phyloP scores from a whole-genome alignment of 2,888 invertebrate species.

The Macrophya annulata region DNA sequence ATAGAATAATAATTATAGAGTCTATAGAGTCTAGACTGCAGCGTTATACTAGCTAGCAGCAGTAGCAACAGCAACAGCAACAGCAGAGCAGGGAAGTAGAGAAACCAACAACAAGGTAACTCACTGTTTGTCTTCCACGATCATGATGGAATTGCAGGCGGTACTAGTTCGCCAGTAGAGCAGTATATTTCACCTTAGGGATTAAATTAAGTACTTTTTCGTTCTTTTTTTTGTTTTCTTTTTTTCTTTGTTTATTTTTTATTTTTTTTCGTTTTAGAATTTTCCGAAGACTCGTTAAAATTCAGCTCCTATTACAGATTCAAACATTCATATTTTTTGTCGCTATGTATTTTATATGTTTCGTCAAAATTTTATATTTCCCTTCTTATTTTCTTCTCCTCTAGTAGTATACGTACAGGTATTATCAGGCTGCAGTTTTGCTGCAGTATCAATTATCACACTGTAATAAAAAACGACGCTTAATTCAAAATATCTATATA shows the following conservation, averaged over 20 bases:
- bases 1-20: background rate
- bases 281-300: background rate
- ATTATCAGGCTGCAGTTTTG: background rate
- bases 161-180: slow-evolving; percentile 29
- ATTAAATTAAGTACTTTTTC: slow-evolving; percentile 7
- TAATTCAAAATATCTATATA: background rate
- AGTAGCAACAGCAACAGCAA: background rate
- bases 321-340: background rate
- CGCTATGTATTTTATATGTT: background rate
- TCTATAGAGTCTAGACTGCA: background rate
- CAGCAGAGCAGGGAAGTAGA: background rate
- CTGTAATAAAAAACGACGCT: slow-evolving; percentile 10
- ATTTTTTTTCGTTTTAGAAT: background rate
- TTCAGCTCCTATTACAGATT: background rate
- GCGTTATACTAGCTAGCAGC: background rate
- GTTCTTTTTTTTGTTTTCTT: background rate
- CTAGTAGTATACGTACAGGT: background rate
- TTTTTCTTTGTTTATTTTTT: background rate
- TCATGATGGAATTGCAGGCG: slow-evolving; percentile 73
- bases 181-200: slow-evolving; percentile 3
- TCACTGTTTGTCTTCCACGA: slow-evolving; percentile 79
- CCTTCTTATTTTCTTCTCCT: background rate
- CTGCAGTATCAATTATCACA: background rate
- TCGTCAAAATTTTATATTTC: too few species aligned
- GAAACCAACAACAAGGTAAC: slow-evolving; percentile 64